A percentile compares a stretch with the other conserved stretches of the same genome.
Evolutionary conservation across 2,888 invertebrate species (phyloP).

Genomic region (Frankliniella fusca): DNA sequence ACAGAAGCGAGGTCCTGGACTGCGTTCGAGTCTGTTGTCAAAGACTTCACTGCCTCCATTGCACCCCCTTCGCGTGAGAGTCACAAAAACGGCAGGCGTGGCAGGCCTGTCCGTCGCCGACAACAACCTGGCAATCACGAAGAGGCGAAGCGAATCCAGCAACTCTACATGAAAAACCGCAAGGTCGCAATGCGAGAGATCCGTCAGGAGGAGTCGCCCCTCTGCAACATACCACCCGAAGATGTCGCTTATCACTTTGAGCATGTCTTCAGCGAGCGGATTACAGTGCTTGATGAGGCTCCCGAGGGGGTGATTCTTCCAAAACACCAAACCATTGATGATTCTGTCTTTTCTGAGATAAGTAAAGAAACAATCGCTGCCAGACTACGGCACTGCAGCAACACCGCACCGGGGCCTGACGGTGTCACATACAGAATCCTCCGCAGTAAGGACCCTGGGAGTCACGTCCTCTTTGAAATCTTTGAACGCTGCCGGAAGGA

Average conservation of each 20-base stretch:
- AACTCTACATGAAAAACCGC: not conserved
- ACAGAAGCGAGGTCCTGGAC: not conserved
- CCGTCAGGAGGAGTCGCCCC: not conserved
- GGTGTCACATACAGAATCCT: conserved; percentile 34
- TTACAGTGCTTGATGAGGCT: not conserved
- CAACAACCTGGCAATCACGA: not conserved
- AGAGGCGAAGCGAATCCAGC: not conserved
- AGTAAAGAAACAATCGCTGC: not conserved
- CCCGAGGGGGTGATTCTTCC: not conserved
- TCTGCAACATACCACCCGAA: not conserved
- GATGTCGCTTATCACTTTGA: not conserved
- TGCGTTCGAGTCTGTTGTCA: not conserved
- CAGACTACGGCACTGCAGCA: conserved; percentile 24
- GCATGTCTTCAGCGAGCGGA: not conserved
- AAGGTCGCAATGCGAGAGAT: not conserved
- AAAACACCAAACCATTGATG: not conserved
- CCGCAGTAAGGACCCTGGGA: conserved; percentile 36
- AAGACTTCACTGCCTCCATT: not conserved
- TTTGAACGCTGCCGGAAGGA: not conserved
- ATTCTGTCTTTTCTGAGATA: not conserved
- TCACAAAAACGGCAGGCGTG: not conserved
- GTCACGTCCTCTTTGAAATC: not conserved
- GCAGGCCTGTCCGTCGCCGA: not conserved
- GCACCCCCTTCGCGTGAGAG: not conserved
- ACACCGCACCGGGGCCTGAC: conserved; percentile 40